A percentile compares a stretch with the other conserved stretches of the same genome.
These are phyloP conservation scores for Agrochola lota DNA, from an alignment of 2,888 invertebrate species.

Conservation along the genomic window DNA sequence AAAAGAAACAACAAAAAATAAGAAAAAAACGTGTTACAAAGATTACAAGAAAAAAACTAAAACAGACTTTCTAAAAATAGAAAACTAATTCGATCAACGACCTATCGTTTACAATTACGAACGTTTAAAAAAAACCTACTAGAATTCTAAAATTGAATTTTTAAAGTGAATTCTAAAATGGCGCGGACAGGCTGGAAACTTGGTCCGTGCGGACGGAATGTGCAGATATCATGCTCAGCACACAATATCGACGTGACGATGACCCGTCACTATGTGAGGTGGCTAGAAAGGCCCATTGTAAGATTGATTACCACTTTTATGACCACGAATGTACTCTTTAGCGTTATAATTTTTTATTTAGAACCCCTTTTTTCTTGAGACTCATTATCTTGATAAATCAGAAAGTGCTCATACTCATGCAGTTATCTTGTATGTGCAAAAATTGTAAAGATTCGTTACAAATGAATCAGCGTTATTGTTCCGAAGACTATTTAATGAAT, in stretches of 20 bases:
- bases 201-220: slow-evolving; percentile 24
- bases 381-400: background rate
- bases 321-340: slow-evolving; percentile 30
- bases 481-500: background rate
- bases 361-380: background rate
- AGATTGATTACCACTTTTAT: slow-evolving; percentile 68
- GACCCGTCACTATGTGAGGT: slow-evolving; percentile 70
- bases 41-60: background rate
- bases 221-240: slow-evolving; percentile 48
- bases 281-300: slow-evolving; percentile 64
- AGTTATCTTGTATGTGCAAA: background rate
- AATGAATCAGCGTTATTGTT: slow-evolving; percentile 1
- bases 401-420: background rate
- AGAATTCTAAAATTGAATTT: slow-evolving; percentile 17
- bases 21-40: background rate
- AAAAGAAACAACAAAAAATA: background rate
- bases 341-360: slow-evolving; percentile 29
- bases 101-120: slow-evolving; percentile 12
- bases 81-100: slow-evolving; percentile 24
- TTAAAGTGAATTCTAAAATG: slow-evolving; percentile 20
- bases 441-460: background rate
- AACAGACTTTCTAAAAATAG: slow-evolving; percentile 32
- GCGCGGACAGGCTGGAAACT: slow-evolving; percentile 4
- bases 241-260: slow-evolving; percentile 47
- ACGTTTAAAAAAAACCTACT: slow-evolving; percentile 16